These are phyloP conservation scores for Argyra leucocephala DNA, from an alignment of 2,888 invertebrate genomes.

Conservation along the genomic window DNA sequence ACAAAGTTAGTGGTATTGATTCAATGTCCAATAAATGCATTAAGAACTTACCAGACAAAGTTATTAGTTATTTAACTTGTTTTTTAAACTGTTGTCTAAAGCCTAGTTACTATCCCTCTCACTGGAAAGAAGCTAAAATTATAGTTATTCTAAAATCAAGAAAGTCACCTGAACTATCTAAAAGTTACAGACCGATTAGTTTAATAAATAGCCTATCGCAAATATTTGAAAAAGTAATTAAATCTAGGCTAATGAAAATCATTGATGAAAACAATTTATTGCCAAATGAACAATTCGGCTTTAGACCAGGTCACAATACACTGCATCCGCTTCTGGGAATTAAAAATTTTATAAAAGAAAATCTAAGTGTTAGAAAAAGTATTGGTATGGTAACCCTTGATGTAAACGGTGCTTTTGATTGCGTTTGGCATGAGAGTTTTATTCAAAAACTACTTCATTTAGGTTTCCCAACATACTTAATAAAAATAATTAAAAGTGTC, in stretches of 20 bases:
- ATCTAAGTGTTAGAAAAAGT: not conserved
- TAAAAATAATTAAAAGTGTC: not conserved
- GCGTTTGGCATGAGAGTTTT: no score
- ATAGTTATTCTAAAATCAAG: slow-evolving; percentile 15
- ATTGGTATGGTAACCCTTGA: not conserved
- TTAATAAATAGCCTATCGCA: slow-evolving; percentile 16
- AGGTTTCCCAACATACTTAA: not conserved
- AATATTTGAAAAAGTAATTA: slow-evolving; percentile 19
- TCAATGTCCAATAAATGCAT: no score
- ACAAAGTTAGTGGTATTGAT: no score
- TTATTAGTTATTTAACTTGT: slow-evolving; percentile 11
- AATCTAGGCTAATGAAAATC: slow-evolving; percentile 13
- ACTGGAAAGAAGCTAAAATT: slow-evolving; percentile 18
- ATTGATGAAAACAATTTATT: slow-evolving; percentile 12
- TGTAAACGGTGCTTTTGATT: not conserved
- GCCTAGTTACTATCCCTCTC: slow-evolving; percentile 16
- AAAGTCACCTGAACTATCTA: slow-evolving; percentile 10
- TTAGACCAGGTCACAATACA: slow-evolving; percentile 7
- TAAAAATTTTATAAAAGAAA: not conserved
- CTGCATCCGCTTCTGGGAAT: not conserved
- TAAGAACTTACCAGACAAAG: slow-evolving; percentile 13
- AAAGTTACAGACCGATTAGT: slow-evolving; percentile 17
- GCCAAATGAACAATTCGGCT: slow-evolving; percentile 18
- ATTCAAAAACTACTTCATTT: not conserved
- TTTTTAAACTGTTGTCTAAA: slow-evolving; percentile 19